Evolutionary conservation across 2,113 vertebrate genomes (phyloP).

Genomic region (Galemys pyrenaicus): DNA sequence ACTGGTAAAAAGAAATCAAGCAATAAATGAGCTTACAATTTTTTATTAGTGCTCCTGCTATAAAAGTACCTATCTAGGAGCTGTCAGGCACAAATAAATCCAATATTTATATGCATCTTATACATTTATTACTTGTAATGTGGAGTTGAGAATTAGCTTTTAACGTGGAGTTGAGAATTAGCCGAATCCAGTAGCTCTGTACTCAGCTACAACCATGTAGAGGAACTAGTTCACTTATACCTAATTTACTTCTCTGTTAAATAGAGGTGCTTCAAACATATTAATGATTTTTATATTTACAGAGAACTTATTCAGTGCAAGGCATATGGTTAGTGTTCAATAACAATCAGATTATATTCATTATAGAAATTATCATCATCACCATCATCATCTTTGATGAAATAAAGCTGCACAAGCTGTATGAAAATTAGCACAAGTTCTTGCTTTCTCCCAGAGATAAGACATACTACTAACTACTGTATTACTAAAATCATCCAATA

Average conservation of each 20-base stretch:
- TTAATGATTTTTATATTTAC: neutral
- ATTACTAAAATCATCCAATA: neutral
- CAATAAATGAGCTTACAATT: neutral
- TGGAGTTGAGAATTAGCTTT: neutral
- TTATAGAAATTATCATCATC: neutral
- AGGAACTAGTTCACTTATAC: neutral
- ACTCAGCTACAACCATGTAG: neutral
- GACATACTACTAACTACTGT: neutral
- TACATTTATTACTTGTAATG: neutral
- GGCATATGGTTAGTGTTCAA: neutral
- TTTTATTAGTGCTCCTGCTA: neutral
- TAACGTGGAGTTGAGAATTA: neutral
- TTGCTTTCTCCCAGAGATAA: neutral
- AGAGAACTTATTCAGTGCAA: neutral
- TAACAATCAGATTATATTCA: neutral
- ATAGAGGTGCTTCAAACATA: neutral
- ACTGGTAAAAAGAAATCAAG: constrained; percentile 9
- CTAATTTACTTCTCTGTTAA: neutral
- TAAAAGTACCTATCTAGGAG: neutral
- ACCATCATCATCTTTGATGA: neutral
- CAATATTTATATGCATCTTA: neutral
- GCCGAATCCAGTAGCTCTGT: neutral
- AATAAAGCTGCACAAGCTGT: neutral
- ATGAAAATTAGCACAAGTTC: neutral
- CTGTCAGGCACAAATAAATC: neutral